These are phyloP conservation scores for Lingula anatina DNA, from an alignment of 2,888 invertebrate genomes.

Conservation along the genomic window DNA sequence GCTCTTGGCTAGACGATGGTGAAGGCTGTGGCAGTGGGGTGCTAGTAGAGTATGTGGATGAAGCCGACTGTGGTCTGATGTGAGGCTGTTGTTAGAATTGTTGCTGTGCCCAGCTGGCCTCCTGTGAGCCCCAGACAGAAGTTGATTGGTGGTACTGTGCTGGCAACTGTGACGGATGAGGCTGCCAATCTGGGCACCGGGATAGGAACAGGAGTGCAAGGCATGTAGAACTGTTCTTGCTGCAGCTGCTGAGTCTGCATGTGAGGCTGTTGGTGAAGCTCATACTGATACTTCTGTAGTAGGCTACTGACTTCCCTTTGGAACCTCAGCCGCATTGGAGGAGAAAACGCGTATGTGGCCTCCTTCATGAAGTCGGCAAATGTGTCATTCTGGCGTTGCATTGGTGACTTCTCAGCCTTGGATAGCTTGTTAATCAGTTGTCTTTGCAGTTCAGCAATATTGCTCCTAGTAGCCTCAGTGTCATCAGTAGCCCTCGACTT, in stretches of 20 bases:
- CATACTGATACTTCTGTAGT: no score
- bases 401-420: slow-evolving; percentile 1
- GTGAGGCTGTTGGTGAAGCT: neutral
- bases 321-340: neutral
- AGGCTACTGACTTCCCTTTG: neutral
- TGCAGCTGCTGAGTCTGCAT: neutral
- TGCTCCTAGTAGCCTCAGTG: neutral
- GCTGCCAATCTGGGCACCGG: neutral
- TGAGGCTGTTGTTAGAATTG: neutral
- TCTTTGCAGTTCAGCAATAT: neutral
- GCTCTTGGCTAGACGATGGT: neutral
- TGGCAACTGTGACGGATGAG: slow-evolving; percentile 1
- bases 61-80: neutral
- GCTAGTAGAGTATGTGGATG: neutral
- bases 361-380: slow-evolving; percentile 1
- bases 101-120: neutral
- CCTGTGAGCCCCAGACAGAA: slow-evolving; percentile 1
- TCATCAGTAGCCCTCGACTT: no score
- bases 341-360: neutral
- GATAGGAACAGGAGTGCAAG: neutral
- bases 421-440: neutral
- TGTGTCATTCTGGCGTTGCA: slow-evolving; percentile 1
- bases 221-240: neutral
- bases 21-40: neutral
- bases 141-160: neutral